Evolutionary conservation across 1,140 invertebrate species (phyloP).

Genomic region (Magallana angulata): DNA sequence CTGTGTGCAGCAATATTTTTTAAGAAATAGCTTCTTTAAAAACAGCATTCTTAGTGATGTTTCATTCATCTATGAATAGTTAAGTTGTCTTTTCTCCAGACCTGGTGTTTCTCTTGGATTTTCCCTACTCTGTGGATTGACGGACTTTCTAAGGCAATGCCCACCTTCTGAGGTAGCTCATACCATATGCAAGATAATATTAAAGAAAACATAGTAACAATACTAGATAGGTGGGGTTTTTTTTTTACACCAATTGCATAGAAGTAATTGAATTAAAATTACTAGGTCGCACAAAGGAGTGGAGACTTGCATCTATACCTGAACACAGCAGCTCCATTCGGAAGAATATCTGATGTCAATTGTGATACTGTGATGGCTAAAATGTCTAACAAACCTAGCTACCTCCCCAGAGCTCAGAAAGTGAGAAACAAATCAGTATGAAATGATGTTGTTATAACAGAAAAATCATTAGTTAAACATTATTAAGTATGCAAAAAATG

Average conservation of each 20-base stretch:
- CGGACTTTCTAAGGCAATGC: constrained; percentile 66
- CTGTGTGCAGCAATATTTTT: too few relatives aligned
- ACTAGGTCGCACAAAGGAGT: constrained; percentile 62
- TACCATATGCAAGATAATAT: too few relatives aligned
- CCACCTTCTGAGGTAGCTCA: constrained; percentile 55
- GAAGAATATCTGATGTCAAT: constrained; percentile 65
- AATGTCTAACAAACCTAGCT: constrained; percentile 64
- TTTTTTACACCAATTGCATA: too few relatives aligned
- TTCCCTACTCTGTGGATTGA: constrained; percentile 67
- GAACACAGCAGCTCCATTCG: constrained; percentile 74
- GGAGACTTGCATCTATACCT: constrained; percentile 68
- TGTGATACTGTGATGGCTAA: constrained; percentile 66
- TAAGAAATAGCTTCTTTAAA: too few relatives aligned
- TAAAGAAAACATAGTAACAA: too few relatives aligned
- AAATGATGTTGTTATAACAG: too few relatives aligned
- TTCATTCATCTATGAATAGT: too few relatives aligned
- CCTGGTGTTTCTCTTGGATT: constrained; percentile 71
- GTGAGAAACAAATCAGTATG: constrained; percentile 43
- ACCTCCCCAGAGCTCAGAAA: constrained; percentile 69
- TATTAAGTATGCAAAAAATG: too few relatives aligned
- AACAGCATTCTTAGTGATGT: too few relatives aligned
- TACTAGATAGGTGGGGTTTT: too few relatives aligned
- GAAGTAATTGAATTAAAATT: background rate
- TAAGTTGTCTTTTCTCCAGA: constrained; percentile 53
- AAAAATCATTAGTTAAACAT: too few relatives aligned